Base-by-base conservation (phyloP, 2,888 invertebrate genomes). In the Ochlodes sylvanus region DNA sequence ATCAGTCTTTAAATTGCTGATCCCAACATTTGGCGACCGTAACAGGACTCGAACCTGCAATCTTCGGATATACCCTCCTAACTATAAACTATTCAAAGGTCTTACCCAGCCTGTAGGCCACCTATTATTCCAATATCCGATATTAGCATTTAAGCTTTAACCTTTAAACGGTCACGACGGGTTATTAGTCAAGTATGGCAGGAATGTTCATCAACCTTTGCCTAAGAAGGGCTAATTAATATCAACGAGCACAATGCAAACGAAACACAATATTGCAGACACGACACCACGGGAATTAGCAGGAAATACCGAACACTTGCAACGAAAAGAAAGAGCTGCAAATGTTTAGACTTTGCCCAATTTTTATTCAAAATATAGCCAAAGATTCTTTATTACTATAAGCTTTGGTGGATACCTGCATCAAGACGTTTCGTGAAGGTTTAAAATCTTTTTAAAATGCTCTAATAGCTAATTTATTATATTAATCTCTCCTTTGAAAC, bases 231-330 rank as follows among this genome's bases (percentile, higher is more conserved):
- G 70, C 72, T 83, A 86, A 87, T 86, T 87, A 86, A 85, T 88
- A 81, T 84, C 73, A 77, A 73, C 70, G 71, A 72, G 76, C 72
- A 87, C 87, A 88, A 88, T 82, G 74, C 79, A 74, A 71, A 69
- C 70, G 87, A 79, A 88, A 88, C 75, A 70, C 77, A 82, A 88
- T 86, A 88, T 82, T 79, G 69, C 73, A 70, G 69, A 79, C 88
- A 88, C 87, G 87, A 86, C 68, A 62, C 54, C 70, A 70, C 63
- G 69, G 74, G 75, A 78, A 80, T 81, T 78, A 76, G 75, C 71
- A 71, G 75, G 76, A 77, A 76, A 70, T 69, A 72, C 56, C 52
- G 41, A 68, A 68, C 38, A 12, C 17, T 65, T 62, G 41, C 38
- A 56, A 56, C 27, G 38, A 47, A 17, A 27, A n/a, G 7, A 32